Conservation (phyloP, 2,888 invertebrate species). For the Lepidochrysops patricia region DNA sequence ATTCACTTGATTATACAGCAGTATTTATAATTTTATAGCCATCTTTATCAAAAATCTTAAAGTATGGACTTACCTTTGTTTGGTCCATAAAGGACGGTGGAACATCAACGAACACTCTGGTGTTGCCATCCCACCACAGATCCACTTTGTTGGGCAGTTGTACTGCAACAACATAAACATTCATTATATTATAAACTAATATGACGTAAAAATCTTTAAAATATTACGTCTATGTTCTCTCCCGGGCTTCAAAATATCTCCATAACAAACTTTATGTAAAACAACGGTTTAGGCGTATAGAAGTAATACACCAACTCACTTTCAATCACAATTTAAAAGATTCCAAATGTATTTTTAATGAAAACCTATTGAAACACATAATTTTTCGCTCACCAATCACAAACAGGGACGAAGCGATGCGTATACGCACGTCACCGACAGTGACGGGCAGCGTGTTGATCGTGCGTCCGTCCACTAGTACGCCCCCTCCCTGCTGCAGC, state of each 20-base stretch:
- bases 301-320: too few species aligned
- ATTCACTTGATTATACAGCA: too few species aligned
- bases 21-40: neutral
- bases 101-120: conserved; percentile 87
- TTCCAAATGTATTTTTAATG: too few species aligned
- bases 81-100: conserved; percentile 80
- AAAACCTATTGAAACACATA: too few species aligned
- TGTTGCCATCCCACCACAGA: conserved; percentile 92
- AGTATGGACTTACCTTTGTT: conserved; percentile 65
- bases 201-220: too few species aligned
- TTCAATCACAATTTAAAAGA: too few species aligned
- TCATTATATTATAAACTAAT: too few species aligned
- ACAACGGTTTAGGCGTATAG: too few species aligned
- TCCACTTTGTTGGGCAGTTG: conserved; percentile 84
- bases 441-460: conserved; percentile 77
- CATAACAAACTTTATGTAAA: too few species aligned
- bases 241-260: too few species aligned
- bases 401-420: conserved; percentile 85
- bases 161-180: conserved; percentile 55
- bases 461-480: conserved; percentile 81
- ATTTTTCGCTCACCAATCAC: conserved; percentile 66
- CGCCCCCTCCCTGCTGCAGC: conserved; percentile 82
- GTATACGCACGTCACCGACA: conserved; percentile 77
- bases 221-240: too few species aligned
- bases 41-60: neutral